Base-by-base conservation (phyloP, 92 coral and sea anemone species). In the Parazoanthus darwini region DNA sequence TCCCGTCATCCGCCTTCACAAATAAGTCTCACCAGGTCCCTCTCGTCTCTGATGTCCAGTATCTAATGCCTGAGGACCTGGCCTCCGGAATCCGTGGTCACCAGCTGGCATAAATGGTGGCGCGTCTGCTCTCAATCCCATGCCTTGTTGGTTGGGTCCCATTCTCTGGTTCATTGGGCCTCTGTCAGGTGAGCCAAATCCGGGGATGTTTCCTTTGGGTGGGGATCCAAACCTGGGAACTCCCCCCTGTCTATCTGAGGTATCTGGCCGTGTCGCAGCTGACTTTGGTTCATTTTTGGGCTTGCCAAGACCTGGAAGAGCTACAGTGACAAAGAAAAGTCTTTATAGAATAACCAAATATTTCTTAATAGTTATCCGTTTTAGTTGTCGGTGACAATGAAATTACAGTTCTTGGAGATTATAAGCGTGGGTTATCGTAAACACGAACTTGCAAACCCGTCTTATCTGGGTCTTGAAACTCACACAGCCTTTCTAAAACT, bases 91-190 rank as follows among this genome's bases (percentile, higher is more conserved):
- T 0, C 87, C 74, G 2, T 51, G 74, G 78, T 71, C 74, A 46
- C 54, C 77, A 20, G 38, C 74, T 83, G 87, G 87, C 78, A 83
- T 44, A 46, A 83, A 83, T 5, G 87, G 87, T 71, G 78, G 87
- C 33, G 87, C 87, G 26, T 83, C 87, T 44, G 78, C 38, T 29
- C 87, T 70, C 5, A 83, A 78, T 44, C 54, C 87, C 6, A 35
- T 1, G 18, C 87, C 67, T 2, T 83, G 87, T 26, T 83, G 87
- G 77, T 70, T 83, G 26, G 65, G 78, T 26, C 65, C 78, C 6
- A 37, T 48, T 83, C 87, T 83, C 43, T 83, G 79, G 78, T 83
- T 83, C 16, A 16, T 4, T 70, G 78, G 87, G 4, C 87, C 87
- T 70, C 78, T 51, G 39, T 83, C 87, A 6, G 79, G 67, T 4